Evolutionary conservation across 37 sponge, comb jelly and placozoan species (phyloP), one percentile per base, ranked within the genome.

Genomic region (Chondrosia reniformis): DNA sequence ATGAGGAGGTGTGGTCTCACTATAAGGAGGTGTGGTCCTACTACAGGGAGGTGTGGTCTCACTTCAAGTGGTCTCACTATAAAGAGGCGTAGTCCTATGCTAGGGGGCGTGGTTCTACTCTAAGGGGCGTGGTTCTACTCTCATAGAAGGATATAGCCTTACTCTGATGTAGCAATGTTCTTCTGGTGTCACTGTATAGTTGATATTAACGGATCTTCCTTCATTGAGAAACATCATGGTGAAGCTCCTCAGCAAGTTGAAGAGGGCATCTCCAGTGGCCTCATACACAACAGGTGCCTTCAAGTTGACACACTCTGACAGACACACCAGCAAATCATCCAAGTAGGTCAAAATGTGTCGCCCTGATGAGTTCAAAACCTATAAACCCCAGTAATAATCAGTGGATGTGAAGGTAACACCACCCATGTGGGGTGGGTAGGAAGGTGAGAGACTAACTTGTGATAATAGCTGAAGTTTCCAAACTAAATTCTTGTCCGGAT

Each of bases 401-500:
- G 37, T 30, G 69, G 10, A 38, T 67, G 30, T 63, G 64, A 22
- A 38, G 30, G 69, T 67, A 21, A 22, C 17, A 22, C 17, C 19
- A 38, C 42, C 17, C 42, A 38, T 67, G 71, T 67, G 38, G 52
- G 22, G 71, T 67, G 38, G 32, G 71, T 67, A 12, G 5, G 38
- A 36, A 27, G 30, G 71, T 36, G 37, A 8, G 33, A 22, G 21
- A 46, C 66, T 32, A 33, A 89, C 76, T 55, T 87, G 62, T 3
- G 88, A 77, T 1, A 92, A 74, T 10, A 92, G 66, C 65, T 87
- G 92, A 12, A 92, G 77, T 36, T 79, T 84, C 92, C 92, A 92
- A 8, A 92, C 21, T n/a, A 92, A 75, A 25, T 75, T 88, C 57
- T 72, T 77, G 46, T 92, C 92, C 52, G 82, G 79, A 30, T 84